Evolutionary conservation across 2,113 vertebrate genomes (phyloP).

Genomic region (Mola mola): DNA sequence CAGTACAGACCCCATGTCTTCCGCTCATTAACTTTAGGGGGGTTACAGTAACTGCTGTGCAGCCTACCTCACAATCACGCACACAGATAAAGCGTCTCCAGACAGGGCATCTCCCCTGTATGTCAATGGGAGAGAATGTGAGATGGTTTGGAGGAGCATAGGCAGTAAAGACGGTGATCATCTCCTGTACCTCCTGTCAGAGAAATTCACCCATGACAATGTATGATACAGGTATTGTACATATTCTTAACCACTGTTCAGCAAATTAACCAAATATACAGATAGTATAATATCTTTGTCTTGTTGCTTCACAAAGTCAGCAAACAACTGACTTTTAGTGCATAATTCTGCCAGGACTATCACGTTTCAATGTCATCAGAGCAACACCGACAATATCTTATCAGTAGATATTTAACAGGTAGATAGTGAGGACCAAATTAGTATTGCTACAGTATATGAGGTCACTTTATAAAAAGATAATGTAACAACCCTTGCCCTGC

Average conservation of each 20-base stretch:
- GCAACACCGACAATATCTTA: background rate
- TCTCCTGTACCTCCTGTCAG: constrained; percentile 5
- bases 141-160: constrained; percentile 49
- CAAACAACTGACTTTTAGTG: background rate
- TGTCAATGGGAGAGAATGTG: constrained; percentile 47
- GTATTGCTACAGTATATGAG: too few relatives aligned
- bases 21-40: constrained; percentile 28
- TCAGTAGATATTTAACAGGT: too few relatives aligned
- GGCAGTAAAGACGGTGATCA: constrained; percentile 26
- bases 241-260: background rate
- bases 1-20: constrained; percentile 8
- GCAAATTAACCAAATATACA: background rate
- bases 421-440: too few relatives aligned
- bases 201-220: background rate
- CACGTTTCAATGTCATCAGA: constrained; percentile 13
- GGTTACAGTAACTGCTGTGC: too few relatives aligned
- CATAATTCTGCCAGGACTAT: constrained; percentile 11
- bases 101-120: constrained; percentile 57
- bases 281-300: background rate
- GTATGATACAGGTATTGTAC: background rate
- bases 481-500: too few relatives aligned
- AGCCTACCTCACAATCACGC: constrained; percentile 1
- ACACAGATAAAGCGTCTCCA: constrained; percentile 11
- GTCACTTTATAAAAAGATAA: too few relatives aligned
- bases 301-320: background rate